Evolutionary conservation across 2,113 vertebrate species (phyloP).

Genomic region (Heliornis fulica): DNA sequence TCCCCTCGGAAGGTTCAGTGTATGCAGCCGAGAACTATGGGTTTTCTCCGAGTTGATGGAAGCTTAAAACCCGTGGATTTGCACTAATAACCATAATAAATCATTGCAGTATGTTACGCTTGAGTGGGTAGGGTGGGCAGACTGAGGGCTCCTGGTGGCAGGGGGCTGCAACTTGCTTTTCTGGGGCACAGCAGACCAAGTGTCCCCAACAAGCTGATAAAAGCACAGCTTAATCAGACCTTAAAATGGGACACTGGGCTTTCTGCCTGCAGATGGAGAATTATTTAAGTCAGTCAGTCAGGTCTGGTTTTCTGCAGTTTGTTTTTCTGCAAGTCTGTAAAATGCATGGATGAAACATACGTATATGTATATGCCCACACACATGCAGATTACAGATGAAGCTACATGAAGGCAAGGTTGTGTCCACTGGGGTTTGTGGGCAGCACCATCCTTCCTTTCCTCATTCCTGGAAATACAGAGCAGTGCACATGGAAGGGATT

Average conservation of each 20-base stretch:
- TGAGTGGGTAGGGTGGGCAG: not conserved
- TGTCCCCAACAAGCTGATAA: fast-evolving
- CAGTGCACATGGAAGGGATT: not conserved
- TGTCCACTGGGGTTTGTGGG: not conserved
- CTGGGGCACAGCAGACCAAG: not conserved
- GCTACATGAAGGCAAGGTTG: fast-evolving
- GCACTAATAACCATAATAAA: not conserved
- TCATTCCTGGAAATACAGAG: not conserved
- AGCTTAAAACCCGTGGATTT: not conserved
- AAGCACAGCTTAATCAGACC: not conserved
- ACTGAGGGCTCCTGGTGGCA: fast-evolving
- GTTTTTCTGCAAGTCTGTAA: not conserved
- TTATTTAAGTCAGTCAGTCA: not conserved
- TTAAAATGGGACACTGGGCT: not conserved
- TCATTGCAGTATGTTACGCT: not conserved
- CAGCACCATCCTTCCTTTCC: not conserved
- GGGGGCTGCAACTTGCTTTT: not conserved
- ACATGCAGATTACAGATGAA: not conserved
- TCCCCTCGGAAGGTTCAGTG: not conserved
- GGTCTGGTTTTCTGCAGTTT: not conserved
- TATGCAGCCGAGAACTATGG: fast-evolving
- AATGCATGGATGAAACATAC: not conserved
- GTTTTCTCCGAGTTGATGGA: not conserved
- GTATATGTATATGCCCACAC: not conserved
- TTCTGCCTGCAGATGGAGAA: not conserved